Evolutionary conservation across 1,140 invertebrate genomes (phyloP), one percentile per base, ranked within the genome.

Genomic region (Propsilocerus akamusi): DNA sequence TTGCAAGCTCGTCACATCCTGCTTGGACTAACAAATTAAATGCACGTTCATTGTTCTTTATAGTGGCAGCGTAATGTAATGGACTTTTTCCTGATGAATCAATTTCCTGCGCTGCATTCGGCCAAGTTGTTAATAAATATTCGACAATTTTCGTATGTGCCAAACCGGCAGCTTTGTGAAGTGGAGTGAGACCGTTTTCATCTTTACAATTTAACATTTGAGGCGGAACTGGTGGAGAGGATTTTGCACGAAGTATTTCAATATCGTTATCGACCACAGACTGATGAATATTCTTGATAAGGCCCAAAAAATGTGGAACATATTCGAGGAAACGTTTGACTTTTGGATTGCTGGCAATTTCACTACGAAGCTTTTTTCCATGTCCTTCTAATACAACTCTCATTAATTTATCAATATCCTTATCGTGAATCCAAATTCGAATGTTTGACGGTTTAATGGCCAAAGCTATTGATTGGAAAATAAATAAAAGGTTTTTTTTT

Each of bases 381-480:
- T 88, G 81, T 0, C 89, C 88, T 56, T 87, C 83, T 82, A 87
- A 88, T 10, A 94, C 70, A 2, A 91, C 82, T 57, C 83, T 78
- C 59, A 88, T 83, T 41, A 93, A 66, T 57, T 83, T 81, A 17
- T 75, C 74, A 58, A 92, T 72, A 63, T 92, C 85, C 59, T 82
- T 75, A 60, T 91, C 88, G 61, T 91, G 85, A 53, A 92, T 90
- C 87, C 88, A 93, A 68, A 89, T 88, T 52, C 86, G 71, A 53
- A 93, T 89, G 57, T 89, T 90, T 34, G 87, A 82, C 26, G 83
- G 78, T 58, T 85, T 86, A 56, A 84, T 77, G 57, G 79, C 78
- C 58, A 83, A 67, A 62, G 67, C 81, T 78, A 62, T 20, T 26
- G 41, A 50, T 28, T 57, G 55, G 25, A 53, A 53, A 56, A 57